A percentile compares a stretch with the other conserved stretches of the same genome.
These are phyloP conservation scores for Danio choprae DNA, from an alignment of 2,797 vertebrate species.

Conservation along the genomic window DNA sequence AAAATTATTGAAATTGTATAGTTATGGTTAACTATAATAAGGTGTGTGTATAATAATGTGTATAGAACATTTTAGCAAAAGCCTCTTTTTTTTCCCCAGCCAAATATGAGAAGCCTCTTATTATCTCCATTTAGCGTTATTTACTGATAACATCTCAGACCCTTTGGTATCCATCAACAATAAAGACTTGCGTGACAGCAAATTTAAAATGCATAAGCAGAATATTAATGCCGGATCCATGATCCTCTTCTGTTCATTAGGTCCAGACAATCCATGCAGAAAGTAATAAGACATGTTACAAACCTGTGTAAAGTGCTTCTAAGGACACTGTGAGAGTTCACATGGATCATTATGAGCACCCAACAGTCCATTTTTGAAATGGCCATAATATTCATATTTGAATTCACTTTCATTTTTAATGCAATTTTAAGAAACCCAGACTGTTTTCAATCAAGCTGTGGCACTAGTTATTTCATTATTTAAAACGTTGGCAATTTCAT, in stretches of 20 bases:
- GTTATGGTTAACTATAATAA: too few relatives aligned
- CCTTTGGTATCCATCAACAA: slow-evolving; percentile 24
- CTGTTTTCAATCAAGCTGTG: slow-evolving; percentile 20
- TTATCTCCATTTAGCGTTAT: slow-evolving; percentile 19
- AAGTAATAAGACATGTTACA: background rate
- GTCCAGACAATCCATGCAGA: background rate
- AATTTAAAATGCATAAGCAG: slow-evolving; percentile 23
- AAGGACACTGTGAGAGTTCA: background rate
- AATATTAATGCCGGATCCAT: slow-evolving; percentile 9
- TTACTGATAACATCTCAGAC: background rate
- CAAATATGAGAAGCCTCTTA: slow-evolving; percentile 29
- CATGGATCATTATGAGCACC: background rate
- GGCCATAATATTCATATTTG: background rate
- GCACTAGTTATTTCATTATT: background rate
- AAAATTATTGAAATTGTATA: too few relatives aligned
- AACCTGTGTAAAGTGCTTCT: slow-evolving; percentile 4
- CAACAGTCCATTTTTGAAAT: slow-evolving; percentile 26
- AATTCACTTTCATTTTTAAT: background rate
- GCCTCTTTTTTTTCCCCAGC: slow-evolving; percentile 18
- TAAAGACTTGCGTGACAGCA: slow-evolving; percentile 11
- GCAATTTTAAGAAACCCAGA: background rate
- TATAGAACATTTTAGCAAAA: background rate
- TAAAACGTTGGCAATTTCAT: slow-evolving; percentile 4
- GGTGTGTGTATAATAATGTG: too few relatives aligned
- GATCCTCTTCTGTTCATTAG: background rate